Evolutionary conservation across 2,888 invertebrate genomes (phyloP).

Genomic region (Amphipyra tragopoginis): DNA sequence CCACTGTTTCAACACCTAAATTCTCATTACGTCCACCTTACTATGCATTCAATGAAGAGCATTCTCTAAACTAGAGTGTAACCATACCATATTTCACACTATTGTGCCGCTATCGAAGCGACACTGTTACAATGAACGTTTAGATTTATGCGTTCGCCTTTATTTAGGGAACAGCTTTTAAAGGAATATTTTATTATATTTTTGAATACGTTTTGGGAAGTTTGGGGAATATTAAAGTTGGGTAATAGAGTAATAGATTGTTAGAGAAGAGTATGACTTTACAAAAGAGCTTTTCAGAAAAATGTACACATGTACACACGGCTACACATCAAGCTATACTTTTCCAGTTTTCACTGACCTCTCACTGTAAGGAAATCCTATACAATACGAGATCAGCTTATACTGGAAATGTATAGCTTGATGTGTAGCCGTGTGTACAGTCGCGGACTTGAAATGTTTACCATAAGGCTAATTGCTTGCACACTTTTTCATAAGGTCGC

Average conservation of each 20-base stretch:
- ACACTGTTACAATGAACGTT: constrained; percentile 55
- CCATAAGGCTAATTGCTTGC: too few relatives aligned
- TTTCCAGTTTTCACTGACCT: too few relatives aligned
- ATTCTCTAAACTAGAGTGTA: constrained; percentile 60
- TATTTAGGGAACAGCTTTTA: constrained; percentile 63
- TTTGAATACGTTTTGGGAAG: constrained; percentile 11
- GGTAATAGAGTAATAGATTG: not conserved
- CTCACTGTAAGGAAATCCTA: too few relatives aligned
- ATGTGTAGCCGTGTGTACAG: too few relatives aligned
- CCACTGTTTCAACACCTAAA: constrained; percentile 6
- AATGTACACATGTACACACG: too few relatives aligned
- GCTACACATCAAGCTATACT: too few relatives aligned
- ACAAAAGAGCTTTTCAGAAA: too few relatives aligned
- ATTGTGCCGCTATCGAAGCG: constrained; percentile 55
- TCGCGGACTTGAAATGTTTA: too few relatives aligned
- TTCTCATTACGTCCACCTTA: constrained; percentile 28
- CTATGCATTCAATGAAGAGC: constrained; percentile 69
- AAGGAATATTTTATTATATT: constrained; percentile 47
- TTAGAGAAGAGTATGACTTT: not conserved
- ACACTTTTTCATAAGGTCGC: too few relatives aligned
- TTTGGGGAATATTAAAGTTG: not conserved
- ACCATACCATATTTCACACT: constrained; percentile 71
- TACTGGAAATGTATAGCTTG: too few relatives aligned
- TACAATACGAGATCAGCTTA: too few relatives aligned
- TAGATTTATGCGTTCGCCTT: constrained; percentile 70